phyloP scores from a whole-genome alignment of 2,888 invertebrate species.

The Helicoverpa assulta region DNA sequence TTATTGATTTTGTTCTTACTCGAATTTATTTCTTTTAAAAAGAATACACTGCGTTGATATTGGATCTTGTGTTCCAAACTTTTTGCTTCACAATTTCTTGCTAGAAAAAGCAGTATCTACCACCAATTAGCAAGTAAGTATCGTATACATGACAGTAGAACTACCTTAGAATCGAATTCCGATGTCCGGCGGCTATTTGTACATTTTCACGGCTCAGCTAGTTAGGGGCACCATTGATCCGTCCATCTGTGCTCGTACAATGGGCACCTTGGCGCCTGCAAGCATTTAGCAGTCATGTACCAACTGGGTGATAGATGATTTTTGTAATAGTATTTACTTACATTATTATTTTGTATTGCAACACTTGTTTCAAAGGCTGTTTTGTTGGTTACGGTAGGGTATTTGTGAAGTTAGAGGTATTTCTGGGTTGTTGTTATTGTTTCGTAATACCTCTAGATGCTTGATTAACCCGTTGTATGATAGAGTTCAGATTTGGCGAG shows the following conservation, averaged over 20 bases:
- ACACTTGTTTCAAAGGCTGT: constrained; percentile 37
- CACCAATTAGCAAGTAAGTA: constrained; percentile 57
- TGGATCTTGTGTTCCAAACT: not conserved
- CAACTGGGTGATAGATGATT: constrained; percentile 71
- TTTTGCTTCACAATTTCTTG: too few species aligned
- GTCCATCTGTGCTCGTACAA: constrained; percentile 81
- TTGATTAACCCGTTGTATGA: too few species aligned
- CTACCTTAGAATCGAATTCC: constrained; percentile 65
- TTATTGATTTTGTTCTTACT: constrained; percentile 11
- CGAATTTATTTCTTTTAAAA: not conserved
- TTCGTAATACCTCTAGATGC: not conserved
- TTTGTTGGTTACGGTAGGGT: constrained; percentile 8
- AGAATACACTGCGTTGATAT: not conserved
- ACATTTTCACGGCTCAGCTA: constrained; percentile 83
- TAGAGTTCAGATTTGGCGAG: too few species aligned
- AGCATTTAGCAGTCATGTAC: constrained; percentile 66
- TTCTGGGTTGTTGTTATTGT: not conserved
- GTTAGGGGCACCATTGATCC: constrained; percentile 84
- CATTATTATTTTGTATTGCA: constrained; percentile 55
- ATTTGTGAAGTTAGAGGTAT: not conserved
- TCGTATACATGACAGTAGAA: constrained; percentile 58
- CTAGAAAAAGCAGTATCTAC: constrained; percentile 48
- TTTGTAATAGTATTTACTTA: constrained; percentile 58
- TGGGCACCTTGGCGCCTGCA: constrained; percentile 68
- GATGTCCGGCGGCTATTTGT: constrained; percentile 77